Base-by-base conservation (phyloP, 2,888 invertebrate genomes). In the Apantesis nais region DNA sequence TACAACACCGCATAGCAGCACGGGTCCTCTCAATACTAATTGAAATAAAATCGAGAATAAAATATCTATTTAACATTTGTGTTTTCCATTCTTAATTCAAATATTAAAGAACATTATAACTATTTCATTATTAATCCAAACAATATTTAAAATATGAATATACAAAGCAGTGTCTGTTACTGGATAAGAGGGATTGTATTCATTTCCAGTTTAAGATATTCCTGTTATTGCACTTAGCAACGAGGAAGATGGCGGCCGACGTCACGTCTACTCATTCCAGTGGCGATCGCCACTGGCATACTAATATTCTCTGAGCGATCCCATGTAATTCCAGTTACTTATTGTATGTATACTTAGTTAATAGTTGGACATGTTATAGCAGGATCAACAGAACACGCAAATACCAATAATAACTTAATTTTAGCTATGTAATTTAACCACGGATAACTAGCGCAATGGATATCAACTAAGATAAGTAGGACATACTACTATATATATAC, bases 251-350 rank as follows among this genome's bases (percentile, higher is more conserved):
- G 86, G 84, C 85, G 83, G 79, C 84, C 82, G 84, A 86, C 89
- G 88, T 92, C 92, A 93, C 93, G 91, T 92, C 91, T 88, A 86
- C 89, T 93, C 93, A 94, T 94, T 93, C 93, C 94, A 89, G 88
- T 85, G 90, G 91, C 86, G 89, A 87, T 89, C 91, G 90, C 86
- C 85, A 84, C 77, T 85, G 86, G 94, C 93, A 94, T 94, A 93
- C 93, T 94, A 94, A 94, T 94, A 92, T 87, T 90, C 88, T 85
- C 86, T 86, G 88, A 93, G 90, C 90, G 88, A 91, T 91, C 91
- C 89, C 89, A 83, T 92, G 91, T 93, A 92, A 93, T 93, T 90
- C 91, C 90, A 86, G 84, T 82, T n/a, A n/a, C n/a, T n/a, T n/a
- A n/a, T n/a, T n/a, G n/a, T n/a, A n/a, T n/a, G n/a, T n/a, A n/a